Base-by-base conservation (phyloP, 2,888 invertebrate genomes). In the Synergus umbraculus region DNA sequence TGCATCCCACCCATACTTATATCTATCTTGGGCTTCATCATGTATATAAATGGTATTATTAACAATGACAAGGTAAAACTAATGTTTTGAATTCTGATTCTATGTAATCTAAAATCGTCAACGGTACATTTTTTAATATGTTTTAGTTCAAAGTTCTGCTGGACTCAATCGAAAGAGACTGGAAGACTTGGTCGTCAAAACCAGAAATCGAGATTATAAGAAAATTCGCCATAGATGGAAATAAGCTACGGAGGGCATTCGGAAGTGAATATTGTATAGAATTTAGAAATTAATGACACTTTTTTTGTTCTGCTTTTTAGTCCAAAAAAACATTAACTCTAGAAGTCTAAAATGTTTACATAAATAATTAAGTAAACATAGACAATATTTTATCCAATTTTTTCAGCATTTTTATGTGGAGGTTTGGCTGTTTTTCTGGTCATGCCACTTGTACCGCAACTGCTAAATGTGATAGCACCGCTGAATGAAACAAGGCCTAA, bases 1-100 rank as follows among this genome's bases (percentile, higher is more conserved):
- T 54, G 54, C n/a, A 54, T 54, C 54, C 54, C 54, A n/a, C 54
- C 54, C n/a, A 54, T 54, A 54, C 54, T 54, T n/a, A n/a, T 54
- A 8, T n/a, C 54, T 54, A 8, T 54, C 54, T n/a, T 54, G 54
- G 54, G 54, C n/a, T 54, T 54, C 54, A 54, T 54, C n/a, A 54
- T 54, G 54, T 54, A 54, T n/a, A 54, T 54, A 54, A 54, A 54
- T 54, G 5, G 8, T 54, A 8, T n/a, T 54, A 8, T 13, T n/a
- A 54, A 54, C 54, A 54, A 54, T 54, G 54, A 8, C 2, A 54
- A 54, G 54, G 54, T 54, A n/a, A 54, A n/a, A n/a, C n/a, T n/a
- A 54, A 54, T n/a, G n/a, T 54, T 54, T 7, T 54, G n/a, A n/a
- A 8, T n/a, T n/a, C 8, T 54, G n/a, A 0, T 54, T 0, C 7